Evolutionary conservation across 2,888 invertebrate species (phyloP), one percentile per base, ranked within the genome.

Genomic region (Apamea anceps): DNA sequence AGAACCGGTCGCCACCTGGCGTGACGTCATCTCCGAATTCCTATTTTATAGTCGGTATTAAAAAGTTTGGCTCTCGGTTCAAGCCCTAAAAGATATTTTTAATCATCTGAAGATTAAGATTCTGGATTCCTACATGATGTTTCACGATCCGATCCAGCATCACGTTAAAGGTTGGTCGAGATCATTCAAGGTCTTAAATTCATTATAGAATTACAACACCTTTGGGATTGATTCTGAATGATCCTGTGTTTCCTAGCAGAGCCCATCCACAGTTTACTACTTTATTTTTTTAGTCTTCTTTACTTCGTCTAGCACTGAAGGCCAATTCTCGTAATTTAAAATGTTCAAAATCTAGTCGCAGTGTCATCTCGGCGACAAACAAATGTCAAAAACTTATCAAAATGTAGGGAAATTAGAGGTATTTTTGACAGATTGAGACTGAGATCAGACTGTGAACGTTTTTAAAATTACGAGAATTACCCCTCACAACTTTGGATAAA

Each of bases 1-100:
- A 79, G 45, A 84, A 87, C 90, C 79, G 85, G 88, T 80, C 73
- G 54, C 60, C 80, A 78, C 15, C 73, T 89, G 89, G 78, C 85
- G 80, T 82, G 80, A 82, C 89, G 86, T 89, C 85, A 85, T 54
- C 48, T 2, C 78, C 63, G n/a, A 79, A 90, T 86, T 82, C 82
- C 28, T 72, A 74, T 67, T 48, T 74, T 32, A 71, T 7, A 51
- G 28, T 42, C 18, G 10, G 62, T 67, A 13, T 63, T 12, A 62
- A 42, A 60, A 65, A 25, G 21, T 78, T 84, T 48, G 5, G 78
- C 66, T 25, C 54, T 76, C 7, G 8, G 32, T 21, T 42, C 1
- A 60, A 77, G 5, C n/a, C n/a, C 13, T 32, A 7, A 70, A 13
- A 13, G 4, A 70, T 28, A 8, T 32, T 25, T 70, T 28, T 13